Conservation (phyloP, 2,113 vertebrate species). For the Pangasianodon hypophthalmus region DNA sequence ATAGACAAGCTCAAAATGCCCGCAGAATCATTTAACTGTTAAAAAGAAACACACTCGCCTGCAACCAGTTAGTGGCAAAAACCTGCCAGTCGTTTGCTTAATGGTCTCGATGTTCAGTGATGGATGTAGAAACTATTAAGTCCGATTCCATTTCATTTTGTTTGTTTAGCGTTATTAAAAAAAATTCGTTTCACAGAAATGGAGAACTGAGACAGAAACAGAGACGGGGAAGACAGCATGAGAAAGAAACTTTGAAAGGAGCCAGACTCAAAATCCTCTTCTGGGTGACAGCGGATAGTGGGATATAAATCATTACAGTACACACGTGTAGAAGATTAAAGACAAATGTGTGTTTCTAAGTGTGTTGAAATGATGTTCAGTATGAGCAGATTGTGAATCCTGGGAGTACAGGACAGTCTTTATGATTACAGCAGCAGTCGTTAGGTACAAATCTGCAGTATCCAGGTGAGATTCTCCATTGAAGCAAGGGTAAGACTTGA, state of each 20-base stretch:
- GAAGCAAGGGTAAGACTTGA: not conserved
- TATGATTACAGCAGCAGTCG: not conserved
- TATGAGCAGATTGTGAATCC: not conserved
- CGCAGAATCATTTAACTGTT: not conserved
- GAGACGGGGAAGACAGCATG: not conserved
- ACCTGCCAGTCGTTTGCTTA: not conserved
- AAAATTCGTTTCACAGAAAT: not conserved
- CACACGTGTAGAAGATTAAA: not conserved
- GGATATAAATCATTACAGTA: not conserved
- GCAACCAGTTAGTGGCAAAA: not conserved
- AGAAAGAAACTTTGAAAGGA: not conserved
- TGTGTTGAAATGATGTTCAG: not conserved
- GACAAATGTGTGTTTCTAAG: not conserved
- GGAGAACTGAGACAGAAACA: not conserved
- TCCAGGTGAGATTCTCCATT: not conserved
- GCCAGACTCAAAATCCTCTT: not conserved
- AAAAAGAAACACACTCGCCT: not conserved
- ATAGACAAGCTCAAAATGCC: slow-evolving; percentile 27
- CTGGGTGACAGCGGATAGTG: not conserved
- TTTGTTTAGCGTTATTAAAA: not conserved
- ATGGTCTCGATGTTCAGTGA: too few relatives aligned
- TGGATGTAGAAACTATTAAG: not conserved
- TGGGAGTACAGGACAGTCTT: not conserved
- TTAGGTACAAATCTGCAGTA: not conserved
- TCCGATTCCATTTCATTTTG: not conserved